Evolutionary conservation across 2,888 invertebrate species (phyloP).

Genomic region (Phasia obesa): DNA sequence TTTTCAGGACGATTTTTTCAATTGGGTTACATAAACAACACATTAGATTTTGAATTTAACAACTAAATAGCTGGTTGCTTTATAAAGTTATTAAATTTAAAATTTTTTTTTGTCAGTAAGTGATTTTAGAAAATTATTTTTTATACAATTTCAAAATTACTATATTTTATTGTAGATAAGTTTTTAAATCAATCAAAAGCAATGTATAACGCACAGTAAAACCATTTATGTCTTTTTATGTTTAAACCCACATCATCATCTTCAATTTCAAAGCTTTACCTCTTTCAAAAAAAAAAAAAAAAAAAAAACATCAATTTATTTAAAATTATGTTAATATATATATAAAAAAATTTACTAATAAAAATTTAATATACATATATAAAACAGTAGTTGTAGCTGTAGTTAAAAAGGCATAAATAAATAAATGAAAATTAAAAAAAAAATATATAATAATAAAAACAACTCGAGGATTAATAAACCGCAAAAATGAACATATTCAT

Average conservation of each 20-base stretch:
- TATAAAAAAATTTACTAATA: constrained; percentile 41
- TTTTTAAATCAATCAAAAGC: not conserved
- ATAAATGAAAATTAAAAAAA: constrained; percentile 31
- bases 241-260: constrained; percentile 2
- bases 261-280: constrained; percentile 48
- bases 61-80: too few relatives aligned
- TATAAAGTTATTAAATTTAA: too few relatives aligned
- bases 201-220: constrained; percentile 50
- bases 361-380: constrained; percentile 51
- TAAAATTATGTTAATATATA: constrained; percentile 47
- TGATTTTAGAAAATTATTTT: not conserved
- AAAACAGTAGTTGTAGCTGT: constrained; percentile 69
- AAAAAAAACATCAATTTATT: constrained; percentile 34
- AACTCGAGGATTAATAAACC: constrained; percentile 55
- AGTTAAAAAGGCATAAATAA: constrained; percentile 61
- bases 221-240: not conserved
- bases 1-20: too few relatives aligned
- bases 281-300: constrained; percentile 41
- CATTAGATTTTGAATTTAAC: too few relatives aligned
- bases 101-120: too few relatives aligned
- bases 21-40: too few relatives aligned
- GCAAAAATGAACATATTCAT: constrained; percentile 66
- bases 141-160: not conserved
- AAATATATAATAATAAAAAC: constrained; percentile 36
- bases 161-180: not conserved